Evolutionary conservation across 2,113 vertebrate species (phyloP).

Genomic region (Mesitornis unicolor): DNA sequence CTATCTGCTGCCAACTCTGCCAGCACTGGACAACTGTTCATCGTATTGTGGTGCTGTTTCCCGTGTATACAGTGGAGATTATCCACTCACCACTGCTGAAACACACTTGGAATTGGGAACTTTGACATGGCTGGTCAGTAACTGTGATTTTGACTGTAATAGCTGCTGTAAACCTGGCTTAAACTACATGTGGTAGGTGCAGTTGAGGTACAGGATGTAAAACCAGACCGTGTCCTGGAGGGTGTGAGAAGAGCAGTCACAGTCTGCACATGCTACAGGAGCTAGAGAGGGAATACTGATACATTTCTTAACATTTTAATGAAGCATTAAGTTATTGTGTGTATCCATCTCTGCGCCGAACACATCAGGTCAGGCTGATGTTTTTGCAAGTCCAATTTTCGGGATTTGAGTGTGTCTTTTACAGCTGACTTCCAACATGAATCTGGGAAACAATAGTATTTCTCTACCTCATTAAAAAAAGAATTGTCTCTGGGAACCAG

Average conservation of each 20-base stretch:
- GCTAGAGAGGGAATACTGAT: neutral
- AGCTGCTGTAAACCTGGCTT: neutral
- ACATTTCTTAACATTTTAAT: neutral
- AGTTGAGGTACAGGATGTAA: neutral
- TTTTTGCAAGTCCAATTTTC: neutral
- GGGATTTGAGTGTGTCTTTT: neutral
- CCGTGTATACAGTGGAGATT: slow-evolving; percentile 8
- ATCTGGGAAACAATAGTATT: neutral
- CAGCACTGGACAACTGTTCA: slow-evolving; percentile 40
- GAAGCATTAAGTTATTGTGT: neutral
- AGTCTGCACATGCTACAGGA: neutral
- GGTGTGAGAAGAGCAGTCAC: neutral
- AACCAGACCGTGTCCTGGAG: neutral
- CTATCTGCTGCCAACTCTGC: neutral
- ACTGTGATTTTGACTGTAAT: neutral
- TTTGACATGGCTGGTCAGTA: neutral
- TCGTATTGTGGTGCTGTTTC: neutral
- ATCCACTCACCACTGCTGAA: slow-evolving; percentile 12
- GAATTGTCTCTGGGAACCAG: neutral
- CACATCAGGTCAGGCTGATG: neutral
- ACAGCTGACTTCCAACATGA: neutral
- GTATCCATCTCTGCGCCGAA: neutral
- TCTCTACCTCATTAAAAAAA: neutral
- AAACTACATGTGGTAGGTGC: neutral
- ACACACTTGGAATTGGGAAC: neutral